A percentile compares a stretch with the other conserved stretches of the same genome.
phyloP scores from a whole-genome alignment of 2,888 invertebrate species.

The Cryptocheilus praepositus region DNA sequence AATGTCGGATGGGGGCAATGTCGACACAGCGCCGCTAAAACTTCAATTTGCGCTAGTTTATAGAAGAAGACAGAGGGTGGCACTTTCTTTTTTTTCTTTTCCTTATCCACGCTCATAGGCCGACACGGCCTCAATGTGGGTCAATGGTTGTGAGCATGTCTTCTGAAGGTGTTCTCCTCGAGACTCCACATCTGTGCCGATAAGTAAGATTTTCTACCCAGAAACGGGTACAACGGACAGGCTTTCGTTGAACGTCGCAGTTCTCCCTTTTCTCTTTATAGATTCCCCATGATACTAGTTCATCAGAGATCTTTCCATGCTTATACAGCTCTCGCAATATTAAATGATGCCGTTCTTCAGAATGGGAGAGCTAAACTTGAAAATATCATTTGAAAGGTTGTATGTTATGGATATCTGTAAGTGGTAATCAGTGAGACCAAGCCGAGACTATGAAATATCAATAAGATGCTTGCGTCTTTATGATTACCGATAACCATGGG shows the following conservation, averaged over 20 bases:
- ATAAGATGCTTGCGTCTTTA: too few species aligned
- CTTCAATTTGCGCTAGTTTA: constrained; percentile 25
- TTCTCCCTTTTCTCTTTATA: constrained; percentile 10
- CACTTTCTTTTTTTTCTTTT: constrained; percentile 7
- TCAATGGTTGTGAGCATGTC: constrained; percentile 49
- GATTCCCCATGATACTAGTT: too few species aligned
- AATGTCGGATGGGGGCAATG: constrained; percentile 5
- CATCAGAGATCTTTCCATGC: too few species aligned
- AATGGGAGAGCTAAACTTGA: too few species aligned
- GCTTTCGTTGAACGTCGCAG: constrained; percentile 11
- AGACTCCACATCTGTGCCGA: constrained; percentile 23
- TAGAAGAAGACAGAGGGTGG: constrained; percentile 30
- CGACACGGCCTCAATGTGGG: constrained; percentile 40
- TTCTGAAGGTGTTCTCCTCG: constrained; percentile 44
- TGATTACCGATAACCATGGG: too few species aligned
- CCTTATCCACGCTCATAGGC: neutral
- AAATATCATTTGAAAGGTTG: too few species aligned
- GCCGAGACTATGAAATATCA: too few species aligned
- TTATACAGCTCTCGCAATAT: too few species aligned
- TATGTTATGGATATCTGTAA: too few species aligned
- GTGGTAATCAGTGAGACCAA: too few species aligned
- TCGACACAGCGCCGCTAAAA: constrained; percentile 16
- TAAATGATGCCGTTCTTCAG: too few species aligned
- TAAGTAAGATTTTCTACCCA: constrained; percentile 34
- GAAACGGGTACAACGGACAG: constrained; percentile 26